These are phyloP conservation scores for Oligia strigilis DNA, from an alignment of 2,888 invertebrate species.

Conservation along the genomic window DNA sequence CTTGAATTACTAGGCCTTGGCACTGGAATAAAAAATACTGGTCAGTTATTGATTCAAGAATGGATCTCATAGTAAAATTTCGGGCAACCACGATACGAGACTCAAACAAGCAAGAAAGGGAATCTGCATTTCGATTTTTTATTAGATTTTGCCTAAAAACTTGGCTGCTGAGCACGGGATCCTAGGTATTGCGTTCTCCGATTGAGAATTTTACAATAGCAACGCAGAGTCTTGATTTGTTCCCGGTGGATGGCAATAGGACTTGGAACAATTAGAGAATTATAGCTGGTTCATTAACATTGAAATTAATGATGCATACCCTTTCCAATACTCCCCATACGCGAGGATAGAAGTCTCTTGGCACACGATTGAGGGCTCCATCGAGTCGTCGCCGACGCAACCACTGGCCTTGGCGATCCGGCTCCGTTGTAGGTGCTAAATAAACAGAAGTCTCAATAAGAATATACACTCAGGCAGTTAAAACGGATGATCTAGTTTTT, in stretches of 20 bases:
- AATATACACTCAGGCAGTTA: background rate
- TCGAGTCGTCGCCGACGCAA: conserved; percentile 97
- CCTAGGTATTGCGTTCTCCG: background rate
- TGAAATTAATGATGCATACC: conserved; percentile 83
- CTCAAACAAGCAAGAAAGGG: too few species aligned
- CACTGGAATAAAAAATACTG: conserved; percentile 89
- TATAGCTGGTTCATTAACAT: background rate
- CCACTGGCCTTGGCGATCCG: conserved; percentile 99
- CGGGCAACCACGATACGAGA: background rate
- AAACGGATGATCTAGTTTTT: background rate
- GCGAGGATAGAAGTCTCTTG: conserved; percentile 98
- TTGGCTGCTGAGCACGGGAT: background rate
- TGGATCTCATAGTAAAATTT: background rate
- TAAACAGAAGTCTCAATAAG: background rate
- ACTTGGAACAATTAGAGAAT: background rate
- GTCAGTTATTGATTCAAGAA: background rate
- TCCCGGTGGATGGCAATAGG: background rate
- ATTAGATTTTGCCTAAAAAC: background rate
- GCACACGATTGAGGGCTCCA: conserved; percentile 99
- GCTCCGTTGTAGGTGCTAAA: conserved; percentile 90
- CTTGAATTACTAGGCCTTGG: conserved; percentile 98
- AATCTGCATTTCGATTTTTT: background rate
- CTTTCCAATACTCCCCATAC: conserved; percentile 98
- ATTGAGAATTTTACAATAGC: background rate
- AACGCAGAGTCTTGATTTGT: background rate